Evolutionary conservation across 2,888 invertebrate species (phyloP), one percentile per base, ranked within the genome.

Genomic region (Sussaba pulchella): DNA sequence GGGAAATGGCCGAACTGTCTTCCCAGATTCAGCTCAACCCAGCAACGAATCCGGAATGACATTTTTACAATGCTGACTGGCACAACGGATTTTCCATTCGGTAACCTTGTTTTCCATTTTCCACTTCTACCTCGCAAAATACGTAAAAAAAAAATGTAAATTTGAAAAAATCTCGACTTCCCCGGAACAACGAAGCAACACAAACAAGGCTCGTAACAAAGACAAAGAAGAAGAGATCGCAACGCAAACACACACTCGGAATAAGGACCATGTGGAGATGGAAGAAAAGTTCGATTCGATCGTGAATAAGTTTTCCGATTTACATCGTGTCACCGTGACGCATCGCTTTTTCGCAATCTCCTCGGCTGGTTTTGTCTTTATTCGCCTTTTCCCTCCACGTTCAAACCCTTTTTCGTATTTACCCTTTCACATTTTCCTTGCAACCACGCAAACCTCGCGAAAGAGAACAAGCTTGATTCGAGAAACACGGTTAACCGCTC

Each of bases 401-500:
- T 54, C 54, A 54, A 69, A 52, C n/a, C 52, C 52, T 50, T 50
- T 26, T 36, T 24, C 24, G 19, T 54, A 19, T 31, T 10, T 24
- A n/a, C 43, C 26, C 21, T 19, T 24, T 43, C 21, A 10, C 26
- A 41, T 31, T 64, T 26, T 61, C 45, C 1, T 5, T 59, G 10
- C 31, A 17, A 10, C n/a, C 19, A 43, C 24, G 36, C 24, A 21
- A 19, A 59, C 19, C 43, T 31, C 43, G 17, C 17, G 26, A 19
- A 19, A 61, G 50, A 26, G 41, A 24, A 52, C 72, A n/a, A 54
- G 54, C 61, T 76, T 63, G 67, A 80, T 76, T 54, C 71, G 59
- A 50, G 64, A 36, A 81, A 81, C 70, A 45, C 57, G 81, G n/a
- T 59, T 76, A 69, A 76, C 72, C 73, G 70, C 70, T 79, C 74